phyloP scores from a whole-genome alignment of 2,888 invertebrate species.

The Apodemia mormo region DNA sequence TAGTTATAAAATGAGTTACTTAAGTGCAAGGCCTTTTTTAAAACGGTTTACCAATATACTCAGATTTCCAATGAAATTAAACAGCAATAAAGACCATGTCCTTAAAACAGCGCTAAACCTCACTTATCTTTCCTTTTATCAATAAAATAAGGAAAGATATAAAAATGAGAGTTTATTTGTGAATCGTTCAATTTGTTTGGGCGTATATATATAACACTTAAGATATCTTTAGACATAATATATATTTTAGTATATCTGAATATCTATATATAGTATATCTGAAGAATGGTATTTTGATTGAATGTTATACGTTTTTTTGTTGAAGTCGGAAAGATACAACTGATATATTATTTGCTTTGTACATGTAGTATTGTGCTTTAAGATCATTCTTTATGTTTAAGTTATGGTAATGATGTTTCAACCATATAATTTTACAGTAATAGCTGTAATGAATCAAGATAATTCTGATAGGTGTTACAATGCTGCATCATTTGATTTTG shows the following conservation, averaged over 20 bases:
- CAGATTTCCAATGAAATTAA: constrained; percentile 39
- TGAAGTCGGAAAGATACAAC: background rate
- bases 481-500: too few relatives aligned
- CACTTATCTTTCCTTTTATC: constrained; percentile 57
- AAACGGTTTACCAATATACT: constrained; percentile 30
- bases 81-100: constrained; percentile 39
- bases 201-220: background rate
- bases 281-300: constrained; percentile 1
- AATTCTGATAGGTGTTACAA: too few relatives aligned
- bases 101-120: background rate
- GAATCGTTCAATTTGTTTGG: constrained; percentile 29
- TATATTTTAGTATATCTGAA: background rate
- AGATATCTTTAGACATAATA: background rate
- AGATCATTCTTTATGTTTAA: too few relatives aligned
- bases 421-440: too few relatives aligned
- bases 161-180: constrained; percentile 52
- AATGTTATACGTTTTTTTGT: background rate
- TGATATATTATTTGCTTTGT: too few relatives aligned
- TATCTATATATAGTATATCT: background rate
- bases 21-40: constrained; percentile 18
- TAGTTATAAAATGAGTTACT: constrained; percentile 6
- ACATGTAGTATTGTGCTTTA: too few relatives aligned
- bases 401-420: too few relatives aligned
- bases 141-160: constrained; percentile 44
- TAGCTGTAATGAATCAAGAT: too few relatives aligned